Percentiles rank a stretch among this genome's conserved stretches.
These are phyloP conservation scores for Nipponacmea schrenckii DNA, from an alignment of 2,888 invertebrate genomes.

Conservation along the genomic window DNA sequence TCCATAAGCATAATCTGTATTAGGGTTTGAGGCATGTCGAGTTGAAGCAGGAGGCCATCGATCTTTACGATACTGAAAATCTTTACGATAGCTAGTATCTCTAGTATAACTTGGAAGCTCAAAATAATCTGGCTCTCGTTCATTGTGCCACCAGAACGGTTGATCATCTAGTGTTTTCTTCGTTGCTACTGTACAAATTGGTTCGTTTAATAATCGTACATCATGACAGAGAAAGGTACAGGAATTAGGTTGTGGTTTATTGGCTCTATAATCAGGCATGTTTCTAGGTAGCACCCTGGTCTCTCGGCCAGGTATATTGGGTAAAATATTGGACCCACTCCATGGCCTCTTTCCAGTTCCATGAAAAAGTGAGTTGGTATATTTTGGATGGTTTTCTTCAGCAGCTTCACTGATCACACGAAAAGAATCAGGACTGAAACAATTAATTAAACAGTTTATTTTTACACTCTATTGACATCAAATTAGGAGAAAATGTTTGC, in stretches of 20 bases:
- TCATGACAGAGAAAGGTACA: conserved; percentile 61
- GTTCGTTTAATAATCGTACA: conserved; percentile 60
- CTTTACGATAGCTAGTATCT: conserved; percentile 55
- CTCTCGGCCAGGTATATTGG: conserved; percentile 44
- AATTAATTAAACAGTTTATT: no score
- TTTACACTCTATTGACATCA: no score
- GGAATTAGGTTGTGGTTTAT: conserved; percentile 57
- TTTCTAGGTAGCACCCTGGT: conserved; percentile 36
- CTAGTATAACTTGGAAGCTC: conserved; percentile 49
- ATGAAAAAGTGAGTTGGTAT: conserved; percentile 19
- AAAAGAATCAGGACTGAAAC: conserved; percentile 61
- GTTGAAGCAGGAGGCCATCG: conserved; percentile 34
- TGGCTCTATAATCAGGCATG: conserved; percentile 40
- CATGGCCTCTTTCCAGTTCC: conserved; percentile 17
- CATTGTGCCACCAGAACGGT: conserved; percentile 58
- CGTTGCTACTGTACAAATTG: conserved; percentile 61
- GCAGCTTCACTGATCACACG: conserved; percentile 61
- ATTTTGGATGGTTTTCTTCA: conserved; percentile 45
- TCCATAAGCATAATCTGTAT: conserved; percentile 53
- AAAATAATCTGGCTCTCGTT: conserved; percentile 43
- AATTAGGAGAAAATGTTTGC: background rate
- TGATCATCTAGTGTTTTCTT: conserved; percentile 45
- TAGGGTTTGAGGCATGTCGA: conserved; percentile 53
- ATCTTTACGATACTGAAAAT: conserved; percentile 43
- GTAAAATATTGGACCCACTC: conserved; percentile 26